Percentiles rank a stretch among this genome's conserved stretches.
Conservation (phyloP, 2,797 vertebrate species). For the Leptodactylus fallax region DNA sequence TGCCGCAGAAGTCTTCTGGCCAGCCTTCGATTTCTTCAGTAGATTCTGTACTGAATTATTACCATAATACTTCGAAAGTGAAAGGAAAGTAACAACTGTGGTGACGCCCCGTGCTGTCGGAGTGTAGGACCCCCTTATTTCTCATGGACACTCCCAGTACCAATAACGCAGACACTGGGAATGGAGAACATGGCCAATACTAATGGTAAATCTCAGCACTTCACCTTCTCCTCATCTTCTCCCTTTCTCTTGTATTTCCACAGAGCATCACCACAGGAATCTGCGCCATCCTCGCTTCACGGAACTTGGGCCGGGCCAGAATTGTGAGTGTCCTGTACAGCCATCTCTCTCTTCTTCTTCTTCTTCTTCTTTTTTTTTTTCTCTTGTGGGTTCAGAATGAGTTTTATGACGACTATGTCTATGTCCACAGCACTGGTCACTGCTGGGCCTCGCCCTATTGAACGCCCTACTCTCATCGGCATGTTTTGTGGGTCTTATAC, state of each 20-base stretch:
- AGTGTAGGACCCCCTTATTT: no score
- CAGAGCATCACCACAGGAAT: constrained; percentile 90
- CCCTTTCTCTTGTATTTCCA: constrained; percentile 53
- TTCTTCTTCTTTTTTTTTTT: neutral
- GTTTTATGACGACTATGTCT: neutral
- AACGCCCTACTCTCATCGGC: constrained; percentile 85
- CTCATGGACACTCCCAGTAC: no score
- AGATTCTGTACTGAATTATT: no score
- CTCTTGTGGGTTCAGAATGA: neutral
- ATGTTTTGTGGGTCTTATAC: constrained; percentile 82
- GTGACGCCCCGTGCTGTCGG: no score
- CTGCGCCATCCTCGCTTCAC: constrained; percentile 86
- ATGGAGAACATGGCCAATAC: no score
- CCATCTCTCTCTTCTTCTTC: no score
- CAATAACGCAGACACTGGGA: no score
- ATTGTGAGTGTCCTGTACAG: constrained; percentile 21
- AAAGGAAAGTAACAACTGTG: no score
- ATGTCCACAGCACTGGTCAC: constrained; percentile 81
- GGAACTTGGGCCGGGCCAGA: constrained; percentile 78
- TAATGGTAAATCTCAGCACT: no score
- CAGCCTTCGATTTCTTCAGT: no score
- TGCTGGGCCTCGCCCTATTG: constrained; percentile 79
- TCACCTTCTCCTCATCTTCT: neutral
- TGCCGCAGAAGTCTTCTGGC: no score
- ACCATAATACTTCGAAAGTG: no score